A percentile compares a stretch with the other conserved stretches of the same genome.
Evolutionary conservation across 1,140 invertebrate species (phyloP).

Genomic region (Acarapis woodi): DNA sequence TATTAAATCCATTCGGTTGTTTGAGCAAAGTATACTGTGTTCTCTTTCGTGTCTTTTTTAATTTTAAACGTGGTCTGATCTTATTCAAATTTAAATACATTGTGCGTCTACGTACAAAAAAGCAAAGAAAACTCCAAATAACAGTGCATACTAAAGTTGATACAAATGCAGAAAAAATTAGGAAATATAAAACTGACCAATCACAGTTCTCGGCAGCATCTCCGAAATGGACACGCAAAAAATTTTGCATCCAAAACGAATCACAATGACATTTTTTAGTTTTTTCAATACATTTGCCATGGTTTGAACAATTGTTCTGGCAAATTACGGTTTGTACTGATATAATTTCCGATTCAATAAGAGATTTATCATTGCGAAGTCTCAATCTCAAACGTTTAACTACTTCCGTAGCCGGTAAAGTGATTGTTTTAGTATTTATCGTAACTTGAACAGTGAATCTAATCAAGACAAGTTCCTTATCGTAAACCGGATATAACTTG

Average conservation of each 20-base stretch:
- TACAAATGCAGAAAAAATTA: slow-evolving; percentile 33
- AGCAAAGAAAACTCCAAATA: too few relatives aligned
- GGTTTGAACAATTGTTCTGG: slow-evolving; percentile 71
- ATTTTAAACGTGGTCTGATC: too few relatives aligned
- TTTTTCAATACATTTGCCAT: slow-evolving; percentile 56
- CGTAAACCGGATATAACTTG: neutral
- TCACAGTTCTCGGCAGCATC: slow-evolving; percentile 42
- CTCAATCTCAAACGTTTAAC: slow-evolving; percentile 31
- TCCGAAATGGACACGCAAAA: slow-evolving; percentile 27
- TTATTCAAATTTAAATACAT: too few relatives aligned
- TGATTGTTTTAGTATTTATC: slow-evolving; percentile 12
- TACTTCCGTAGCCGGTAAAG: slow-evolving; percentile 25
- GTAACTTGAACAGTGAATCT: neutral
- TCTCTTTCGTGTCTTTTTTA: too few relatives aligned
- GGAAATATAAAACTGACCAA: slow-evolving; percentile 63
- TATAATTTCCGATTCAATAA: slow-evolving; percentile 39
- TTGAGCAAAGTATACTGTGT: too few relatives aligned
- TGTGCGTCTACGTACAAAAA: too few relatives aligned
- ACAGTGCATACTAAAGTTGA: too few relatives aligned
- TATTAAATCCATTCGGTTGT: too few relatives aligned
- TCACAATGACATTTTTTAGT: slow-evolving; percentile 60
- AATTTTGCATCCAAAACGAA: slow-evolving; percentile 77
- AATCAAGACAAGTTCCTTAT: neutral
- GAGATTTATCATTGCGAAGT: slow-evolving; percentile 31
- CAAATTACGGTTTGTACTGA: slow-evolving; percentile 48